Percentiles rank a stretch among this genome's conserved stretches.
Conservation (phyloP, 2,113 vertebrate species). For the Eretmochelys imbricata region DNA sequence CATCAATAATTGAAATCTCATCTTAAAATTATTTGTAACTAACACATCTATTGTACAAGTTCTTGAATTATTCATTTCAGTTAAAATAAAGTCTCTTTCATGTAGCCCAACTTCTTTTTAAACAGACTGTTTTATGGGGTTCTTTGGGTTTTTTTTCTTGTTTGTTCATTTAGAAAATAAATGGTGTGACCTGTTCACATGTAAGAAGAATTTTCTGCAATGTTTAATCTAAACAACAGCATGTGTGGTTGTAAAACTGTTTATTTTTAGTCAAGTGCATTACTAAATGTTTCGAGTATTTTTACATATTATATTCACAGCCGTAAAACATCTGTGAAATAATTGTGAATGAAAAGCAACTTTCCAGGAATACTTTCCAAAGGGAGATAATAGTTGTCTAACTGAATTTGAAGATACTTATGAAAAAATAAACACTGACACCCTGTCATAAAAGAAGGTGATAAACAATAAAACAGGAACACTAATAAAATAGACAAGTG, state of each 20-base stretch:
- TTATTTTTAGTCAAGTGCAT: slow-evolving; percentile 82
- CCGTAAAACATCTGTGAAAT: slow-evolving; percentile 79
- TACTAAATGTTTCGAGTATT: slow-evolving; percentile 81
- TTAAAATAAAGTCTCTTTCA: slow-evolving; percentile 67
- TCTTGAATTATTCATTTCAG: slow-evolving; percentile 70
- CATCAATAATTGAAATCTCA: slow-evolving; percentile 74
- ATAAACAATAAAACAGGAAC: slow-evolving; percentile 73
- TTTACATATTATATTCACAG: slow-evolving; percentile 76
- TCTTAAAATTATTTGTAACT: slow-evolving; percentile 72
- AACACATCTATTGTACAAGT: slow-evolving; percentile 67
- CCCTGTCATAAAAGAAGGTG: slow-evolving; percentile 70
- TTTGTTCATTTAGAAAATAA: slow-evolving; percentile 69
- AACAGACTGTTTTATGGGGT: slow-evolving; percentile 49
- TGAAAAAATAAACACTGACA: slow-evolving; percentile 62
- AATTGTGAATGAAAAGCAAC: slow-evolving; percentile 75
- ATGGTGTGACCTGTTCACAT: slow-evolving; percentile 62
- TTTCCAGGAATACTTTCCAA: slow-evolving; percentile 72
- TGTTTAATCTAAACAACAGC: slow-evolving; percentile 78
- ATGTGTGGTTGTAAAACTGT: slow-evolving; percentile 78
- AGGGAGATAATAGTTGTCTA: slow-evolving; percentile 58
- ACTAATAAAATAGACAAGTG: slow-evolving; percentile 62
- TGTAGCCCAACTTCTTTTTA: slow-evolving; percentile 54
- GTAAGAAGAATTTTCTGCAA: slow-evolving; percentile 75
- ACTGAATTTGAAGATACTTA: slow-evolving; percentile 66
- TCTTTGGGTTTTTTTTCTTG: background rate